Evolutionary conservation across 1,140 invertebrate genomes (phyloP).

Genomic region (Cotesia vestalis): DNA sequence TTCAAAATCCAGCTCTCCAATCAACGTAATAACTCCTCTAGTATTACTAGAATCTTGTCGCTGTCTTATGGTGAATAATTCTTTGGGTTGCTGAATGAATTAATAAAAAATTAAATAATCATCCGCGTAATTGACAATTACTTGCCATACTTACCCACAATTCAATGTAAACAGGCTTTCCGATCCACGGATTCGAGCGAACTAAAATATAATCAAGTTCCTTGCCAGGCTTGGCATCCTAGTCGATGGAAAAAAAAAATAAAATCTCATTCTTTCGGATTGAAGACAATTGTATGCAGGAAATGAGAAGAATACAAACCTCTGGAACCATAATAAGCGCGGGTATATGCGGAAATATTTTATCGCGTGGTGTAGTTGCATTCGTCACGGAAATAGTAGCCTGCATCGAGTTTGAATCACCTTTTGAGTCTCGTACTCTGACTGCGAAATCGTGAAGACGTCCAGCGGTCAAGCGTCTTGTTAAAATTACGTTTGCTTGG

Average conservation of each 20-base stretch:
- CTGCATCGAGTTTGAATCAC: conserved; percentile 77
- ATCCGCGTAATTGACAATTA: neutral
- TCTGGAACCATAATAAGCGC: conserved; percentile 82
- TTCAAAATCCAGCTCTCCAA: conserved; percentile 84
- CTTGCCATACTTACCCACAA: conserved; percentile 70
- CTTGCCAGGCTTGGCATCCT: conserved; percentile 81
- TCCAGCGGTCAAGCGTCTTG: conserved; percentile 76
- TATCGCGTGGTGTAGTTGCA: conserved; percentile 78
- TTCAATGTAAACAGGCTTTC: conserved; percentile 81
- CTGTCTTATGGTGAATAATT: conserved; percentile 78
- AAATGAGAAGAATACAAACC: conserved; percentile 62
- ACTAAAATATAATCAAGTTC: conserved; percentile 83
- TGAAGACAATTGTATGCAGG: conserved; percentile 9
- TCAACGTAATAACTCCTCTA: conserved; percentile 78
- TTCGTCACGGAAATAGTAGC: conserved; percentile 86
- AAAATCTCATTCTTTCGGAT: conserved; percentile 29
- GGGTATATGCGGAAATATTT: conserved; percentile 85
- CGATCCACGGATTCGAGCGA: conserved; percentile 78
- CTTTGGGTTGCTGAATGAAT: conserved; percentile 59
- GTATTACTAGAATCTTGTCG: conserved; percentile 77
- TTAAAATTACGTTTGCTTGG: conserved; percentile 83
- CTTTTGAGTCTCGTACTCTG: conserved; percentile 79
- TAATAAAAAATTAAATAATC: conserved; percentile 1
- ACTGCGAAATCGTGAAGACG: conserved; percentile 84
- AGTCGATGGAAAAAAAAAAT: conserved; percentile 39